These are phyloP conservation scores for Acromyrmex charruanus DNA, from an alignment of 1,140 invertebrate genomes.

Conservation along the genomic window DNA sequence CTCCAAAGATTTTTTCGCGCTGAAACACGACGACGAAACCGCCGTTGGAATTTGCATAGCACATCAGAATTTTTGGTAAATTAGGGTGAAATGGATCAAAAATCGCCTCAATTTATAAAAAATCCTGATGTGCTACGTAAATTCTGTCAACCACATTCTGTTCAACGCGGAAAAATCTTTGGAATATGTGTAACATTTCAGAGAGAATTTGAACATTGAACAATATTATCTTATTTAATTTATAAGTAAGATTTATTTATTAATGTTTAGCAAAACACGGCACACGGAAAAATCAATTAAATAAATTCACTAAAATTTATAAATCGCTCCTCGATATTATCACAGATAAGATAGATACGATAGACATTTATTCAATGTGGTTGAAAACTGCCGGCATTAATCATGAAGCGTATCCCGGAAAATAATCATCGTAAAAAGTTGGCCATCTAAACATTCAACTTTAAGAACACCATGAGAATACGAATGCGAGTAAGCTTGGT, in stretches of 20 bases:
- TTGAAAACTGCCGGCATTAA: neutral
- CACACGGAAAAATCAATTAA: neutral
- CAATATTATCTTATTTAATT: neutral
- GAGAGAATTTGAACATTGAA: too few species aligned
- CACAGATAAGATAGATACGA: neutral
- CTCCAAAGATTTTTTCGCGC: too few species aligned
- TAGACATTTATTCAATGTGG: neutral
- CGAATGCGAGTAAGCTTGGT: neutral
- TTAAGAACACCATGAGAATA: constrained; percentile 3
- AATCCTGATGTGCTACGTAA: too few species aligned
- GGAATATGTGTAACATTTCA: too few species aligned
- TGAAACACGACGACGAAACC: too few species aligned
- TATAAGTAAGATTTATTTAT: neutral
- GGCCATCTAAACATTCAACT: constrained; percentile 30
- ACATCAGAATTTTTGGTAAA: too few species aligned
- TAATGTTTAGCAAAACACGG: neutral
- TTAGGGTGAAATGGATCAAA: too few species aligned
- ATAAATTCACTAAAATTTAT: neutral
- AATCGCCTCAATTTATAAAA: too few species aligned
- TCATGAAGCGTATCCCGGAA: neutral
- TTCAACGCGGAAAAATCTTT: too few species aligned
- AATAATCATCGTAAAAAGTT: neutral
- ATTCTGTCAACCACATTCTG: too few species aligned
- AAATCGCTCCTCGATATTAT: neutral
- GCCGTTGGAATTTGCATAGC: too few species aligned